Evolutionary conservation across 2,888 invertebrate species (phyloP).

Genomic region (Eilema caniola): DNA sequence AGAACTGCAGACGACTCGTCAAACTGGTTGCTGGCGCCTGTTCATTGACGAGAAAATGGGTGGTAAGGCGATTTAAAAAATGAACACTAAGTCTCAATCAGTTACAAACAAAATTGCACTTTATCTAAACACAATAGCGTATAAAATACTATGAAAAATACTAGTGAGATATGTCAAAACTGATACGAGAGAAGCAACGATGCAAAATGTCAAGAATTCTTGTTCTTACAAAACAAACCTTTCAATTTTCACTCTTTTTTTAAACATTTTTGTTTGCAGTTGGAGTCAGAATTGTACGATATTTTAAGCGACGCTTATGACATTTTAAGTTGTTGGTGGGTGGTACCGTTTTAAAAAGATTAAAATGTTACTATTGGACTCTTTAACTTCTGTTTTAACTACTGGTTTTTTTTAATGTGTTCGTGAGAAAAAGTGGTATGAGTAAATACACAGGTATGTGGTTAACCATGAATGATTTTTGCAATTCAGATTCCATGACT

Average conservation of each 20-base stretch:
- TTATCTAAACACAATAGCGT: accelerated
- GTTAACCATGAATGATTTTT: neutral
- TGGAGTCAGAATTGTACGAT: constrained; percentile 48
- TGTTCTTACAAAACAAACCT: constrained; percentile 53
- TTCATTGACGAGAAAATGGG: constrained; percentile 70
- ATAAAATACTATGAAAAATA: constrained; percentile 15
- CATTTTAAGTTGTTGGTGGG: constrained; percentile 46
- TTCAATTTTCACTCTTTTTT: constrained; percentile 59
- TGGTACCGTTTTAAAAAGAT: constrained; percentile 62
- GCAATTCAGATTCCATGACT: too few species aligned
- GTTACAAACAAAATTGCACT: constrained; percentile 30
- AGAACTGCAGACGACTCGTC: constrained; percentile 46
- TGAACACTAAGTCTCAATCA: constrained; percentile 54
- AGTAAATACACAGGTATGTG: neutral
- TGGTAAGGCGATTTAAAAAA: constrained; percentile 53
- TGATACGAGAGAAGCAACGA: constrained; percentile 31
- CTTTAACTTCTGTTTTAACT: constrained; percentile 33
- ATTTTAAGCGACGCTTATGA: constrained; percentile 38
- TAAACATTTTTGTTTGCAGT: constrained; percentile 31
- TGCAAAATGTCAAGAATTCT: constrained; percentile 62
- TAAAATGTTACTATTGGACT: constrained; percentile 48
- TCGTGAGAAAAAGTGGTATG: constrained; percentile 39
- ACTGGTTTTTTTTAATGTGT: constrained; percentile 41
- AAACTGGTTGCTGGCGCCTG: constrained; percentile 71
- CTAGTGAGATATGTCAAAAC: constrained; percentile 18